Evolutionary conservation across 1,140 invertebrate genomes (phyloP), one percentile per base, ranked within the genome.

Genomic region (Dreissena rostriformis): DNA sequence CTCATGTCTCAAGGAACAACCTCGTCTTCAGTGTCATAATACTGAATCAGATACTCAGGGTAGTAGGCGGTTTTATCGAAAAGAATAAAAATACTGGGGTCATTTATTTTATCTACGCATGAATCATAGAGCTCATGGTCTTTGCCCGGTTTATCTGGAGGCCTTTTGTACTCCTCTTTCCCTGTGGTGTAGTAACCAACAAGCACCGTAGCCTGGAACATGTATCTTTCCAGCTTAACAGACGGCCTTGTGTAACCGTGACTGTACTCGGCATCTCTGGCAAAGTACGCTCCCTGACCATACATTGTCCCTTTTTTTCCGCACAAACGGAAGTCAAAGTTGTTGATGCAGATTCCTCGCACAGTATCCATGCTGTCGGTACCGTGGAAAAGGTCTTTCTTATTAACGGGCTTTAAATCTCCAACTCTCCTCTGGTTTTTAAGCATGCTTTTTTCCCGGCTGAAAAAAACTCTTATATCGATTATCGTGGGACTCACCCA

Each of bases 211-310:
- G 87, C 90, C 71, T 89, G 29, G 73, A 91, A 91, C 88, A 91
- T 88, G 70, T 86, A 81, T 55, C 85, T 86, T 39, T 71, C 67
- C 29, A 29, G 65, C 1, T 49, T 19, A 19, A 19, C 57, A 28
- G 52, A 49, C 0, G 53, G n/a, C 22, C 80, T 79, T 0, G 89
- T 88, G 77, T 90, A 91, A 22, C 67, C 78, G 70, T 89, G 78
- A 17, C 88, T 87, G 67, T 89, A 90, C 14, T 78, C 81, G 17
- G 92, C 87, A 87, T 88, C 79, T 17, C 84, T 73, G 0, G 90
- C 88, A 74, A 92, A 92, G 76, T 92, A 92, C 28, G 85, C 85
- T 0, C 92, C 92, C 71, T 89, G 89, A 0, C 92, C 92, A 86
- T 88, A 91, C 29, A 82, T 68, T 19, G 90, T 87, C 1, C 90